Conservation (phyloP, 1,140 invertebrate genomes). For the Drosophila sechellia region DNA sequence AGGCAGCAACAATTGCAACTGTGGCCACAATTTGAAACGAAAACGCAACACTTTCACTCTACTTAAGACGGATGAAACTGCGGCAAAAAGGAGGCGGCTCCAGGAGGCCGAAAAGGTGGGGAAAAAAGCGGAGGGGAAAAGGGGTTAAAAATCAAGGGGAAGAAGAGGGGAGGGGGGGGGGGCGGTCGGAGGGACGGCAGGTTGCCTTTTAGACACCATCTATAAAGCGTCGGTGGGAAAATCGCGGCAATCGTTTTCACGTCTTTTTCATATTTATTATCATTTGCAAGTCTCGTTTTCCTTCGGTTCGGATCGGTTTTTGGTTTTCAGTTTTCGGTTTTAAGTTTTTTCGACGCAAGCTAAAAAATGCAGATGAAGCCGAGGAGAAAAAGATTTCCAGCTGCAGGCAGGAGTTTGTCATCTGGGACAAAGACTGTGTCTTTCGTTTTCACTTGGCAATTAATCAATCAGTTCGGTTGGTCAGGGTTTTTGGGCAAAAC, state of each 20-base stretch:
- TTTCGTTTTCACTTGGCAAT: conserved; percentile 42
- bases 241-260: conserved; percentile 68
- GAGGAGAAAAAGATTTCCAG: conserved; percentile 30
- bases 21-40: conserved; percentile 68
- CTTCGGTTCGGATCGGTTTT: conserved; percentile 2
- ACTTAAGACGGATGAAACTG: conserved; percentile 74
- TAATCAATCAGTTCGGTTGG: conserved; percentile 30
- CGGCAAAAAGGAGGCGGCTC: conserved; percentile 18
- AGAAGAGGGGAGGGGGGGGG: no score
- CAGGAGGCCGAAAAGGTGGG: not conserved
- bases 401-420: conserved; percentile 49
- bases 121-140: not conserved
- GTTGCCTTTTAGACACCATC: conserved; percentile 66
- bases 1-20: conserved; percentile 59
- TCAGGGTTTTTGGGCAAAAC: not conserved
- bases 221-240: conserved; percentile 74
- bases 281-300: conserved; percentile 48
- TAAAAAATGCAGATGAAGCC: conserved; percentile 50
- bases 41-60: conserved; percentile 84
- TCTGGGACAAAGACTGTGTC: conserved; percentile 32
- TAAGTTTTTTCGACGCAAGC: not conserved
- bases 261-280: conserved; percentile 61
- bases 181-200: conserved; percentile 12
- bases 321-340: not conserved
- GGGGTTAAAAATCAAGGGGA: conserved; percentile 1